Evolutionary conservation across 2,888 invertebrate genomes (phyloP).

Genomic region (Mythimna ferrago): DNA sequence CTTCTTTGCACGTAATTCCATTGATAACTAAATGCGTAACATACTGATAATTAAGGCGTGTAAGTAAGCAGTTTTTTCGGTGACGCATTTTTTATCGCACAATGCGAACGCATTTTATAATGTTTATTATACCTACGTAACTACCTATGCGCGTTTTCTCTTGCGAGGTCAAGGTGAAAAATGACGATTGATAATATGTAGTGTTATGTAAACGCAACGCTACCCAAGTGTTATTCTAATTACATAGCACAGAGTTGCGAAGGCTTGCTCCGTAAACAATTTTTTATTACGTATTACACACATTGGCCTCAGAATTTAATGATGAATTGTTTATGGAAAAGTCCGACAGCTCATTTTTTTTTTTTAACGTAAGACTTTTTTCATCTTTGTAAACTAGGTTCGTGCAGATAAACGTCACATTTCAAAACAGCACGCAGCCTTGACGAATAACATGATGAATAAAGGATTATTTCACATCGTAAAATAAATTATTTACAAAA

Average conservation of each 20-base stretch:
- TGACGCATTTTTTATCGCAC: slow-evolving; percentile 9
- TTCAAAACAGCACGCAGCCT: not conserved
- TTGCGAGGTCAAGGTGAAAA: slow-evolving; percentile 24
- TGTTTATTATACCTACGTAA: slow-evolving; percentile 7
- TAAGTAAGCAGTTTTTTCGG: not conserved
- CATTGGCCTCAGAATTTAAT: not conserved
- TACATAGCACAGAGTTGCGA: slow-evolving; percentile 14
- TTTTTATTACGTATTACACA: not conserved
- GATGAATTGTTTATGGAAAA: slow-evolving; percentile 12
- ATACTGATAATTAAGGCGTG: not conserved
- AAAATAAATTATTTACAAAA: no score
- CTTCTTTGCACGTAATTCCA: not conserved
- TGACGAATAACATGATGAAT: not conserved
- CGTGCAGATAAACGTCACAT: not conserved
- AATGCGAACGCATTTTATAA: not conserved
- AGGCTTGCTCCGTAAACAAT: slow-evolving; percentile 3
- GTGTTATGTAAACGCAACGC: slow-evolving; percentile 31
- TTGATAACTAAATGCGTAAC: not conserved
- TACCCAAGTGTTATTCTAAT: not conserved
- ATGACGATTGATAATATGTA: slow-evolving; percentile 10
- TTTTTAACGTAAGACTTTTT: not conserved
- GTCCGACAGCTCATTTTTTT: not conserved
- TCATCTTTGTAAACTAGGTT: not conserved
- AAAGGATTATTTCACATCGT: not conserved
- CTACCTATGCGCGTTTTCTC: slow-evolving; percentile 11